Base-by-base conservation (phyloP, 64 coral and sea anemone genomes). In the Orbicella faveolata region DNA sequence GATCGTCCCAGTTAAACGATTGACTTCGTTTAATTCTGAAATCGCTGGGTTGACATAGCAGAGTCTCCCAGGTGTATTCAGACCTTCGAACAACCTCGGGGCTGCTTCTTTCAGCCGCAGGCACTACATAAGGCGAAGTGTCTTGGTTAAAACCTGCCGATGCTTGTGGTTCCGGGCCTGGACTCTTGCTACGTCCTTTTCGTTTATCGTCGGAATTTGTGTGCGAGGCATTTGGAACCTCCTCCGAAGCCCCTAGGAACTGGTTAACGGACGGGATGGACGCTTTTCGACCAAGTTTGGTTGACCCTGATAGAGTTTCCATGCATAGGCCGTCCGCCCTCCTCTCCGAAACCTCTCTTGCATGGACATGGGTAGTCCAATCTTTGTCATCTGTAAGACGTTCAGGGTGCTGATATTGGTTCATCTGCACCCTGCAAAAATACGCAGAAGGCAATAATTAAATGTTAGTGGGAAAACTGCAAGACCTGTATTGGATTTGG, bases 261-360 rank as follows among this genome's bases (percentile, higher is more conserved):
- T 70, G 21, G 67, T 23, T 70, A 25, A 33, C n/a, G 25, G 21
- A 33, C 7, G 67, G 9, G 21, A 11, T 70, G 62, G 64, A 26
- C 36, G 23, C 20, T 70, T 68, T 72, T 17, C 82, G 82, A 39
- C 82, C 41, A 14, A 85, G 21, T 44, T 85, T 85, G 19, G 37
- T 83, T 0, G 83, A 86, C 3, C 83, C 76, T 54, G 75, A 63
- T 41, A 54, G 8, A 0, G 83, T 92, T 19, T 92, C 90, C 62
- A 37, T 54, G 20, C 90, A 87, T 15, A 92, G 63, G 9, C 90
- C 90, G 51, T 92, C 90, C 77, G 34, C 37, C 33, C 25, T 86
- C 26, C 73, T 68, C 18, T 86, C 73, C 2, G 33, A 69, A 73
- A 68, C 37, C 11, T 52, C 82, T 20, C 67, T 70, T 70, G 67